These are phyloP conservation scores for Cynoglossus semilaevis DNA, from an alignment of 2,113 vertebrate species.

Conservation along the genomic window DNA sequence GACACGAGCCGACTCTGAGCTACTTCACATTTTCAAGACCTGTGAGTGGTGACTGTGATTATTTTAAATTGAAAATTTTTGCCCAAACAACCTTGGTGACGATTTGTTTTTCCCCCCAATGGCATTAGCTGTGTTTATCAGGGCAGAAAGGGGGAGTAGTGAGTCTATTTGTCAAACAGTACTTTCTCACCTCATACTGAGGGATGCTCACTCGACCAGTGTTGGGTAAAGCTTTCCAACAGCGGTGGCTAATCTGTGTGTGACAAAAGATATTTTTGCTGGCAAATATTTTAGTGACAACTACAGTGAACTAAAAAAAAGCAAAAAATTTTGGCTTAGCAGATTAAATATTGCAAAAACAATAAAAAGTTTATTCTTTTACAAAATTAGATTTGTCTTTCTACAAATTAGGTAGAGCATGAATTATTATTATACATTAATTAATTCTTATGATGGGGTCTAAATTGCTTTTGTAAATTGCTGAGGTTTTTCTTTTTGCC, in stretches of 20 bases:
- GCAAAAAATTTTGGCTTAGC: conserved; percentile 32
- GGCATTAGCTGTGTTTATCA: conserved; percentile 51
- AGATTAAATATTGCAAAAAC: conserved; percentile 26
- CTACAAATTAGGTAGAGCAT: not conserved
- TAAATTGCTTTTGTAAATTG: too few relatives aligned
- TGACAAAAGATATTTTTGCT: conserved; percentile 76
- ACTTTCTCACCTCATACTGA: conserved; percentile 75
- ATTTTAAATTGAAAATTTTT: conserved; percentile 14
- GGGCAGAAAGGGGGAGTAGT: conserved; percentile 37
- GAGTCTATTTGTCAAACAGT: conserved; percentile 64
- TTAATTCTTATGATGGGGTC: too few relatives aligned
- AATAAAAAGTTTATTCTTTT: conserved; percentile 20
- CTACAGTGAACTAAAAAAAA: conserved; percentile 61
- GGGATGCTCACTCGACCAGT: conserved; percentile 72
- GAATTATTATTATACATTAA: too few relatives aligned
- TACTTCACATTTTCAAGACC: conserved; percentile 19
- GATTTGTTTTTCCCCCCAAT: conserved; percentile 15
- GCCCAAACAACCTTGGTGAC: conserved; percentile 26
- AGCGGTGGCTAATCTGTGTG: conserved; percentile 76
- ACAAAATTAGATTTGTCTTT: not conserved
- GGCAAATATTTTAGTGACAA: conserved; percentile 68
- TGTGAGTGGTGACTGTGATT: conserved; percentile 7
- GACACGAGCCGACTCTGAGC: conserved; percentile 19
- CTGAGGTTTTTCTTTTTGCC: too few relatives aligned
- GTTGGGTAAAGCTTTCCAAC: conserved; percentile 76